Base-by-base conservation (phyloP, 2,797 vertebrate genomes). In the Coccyzus lansbergi region DNA sequence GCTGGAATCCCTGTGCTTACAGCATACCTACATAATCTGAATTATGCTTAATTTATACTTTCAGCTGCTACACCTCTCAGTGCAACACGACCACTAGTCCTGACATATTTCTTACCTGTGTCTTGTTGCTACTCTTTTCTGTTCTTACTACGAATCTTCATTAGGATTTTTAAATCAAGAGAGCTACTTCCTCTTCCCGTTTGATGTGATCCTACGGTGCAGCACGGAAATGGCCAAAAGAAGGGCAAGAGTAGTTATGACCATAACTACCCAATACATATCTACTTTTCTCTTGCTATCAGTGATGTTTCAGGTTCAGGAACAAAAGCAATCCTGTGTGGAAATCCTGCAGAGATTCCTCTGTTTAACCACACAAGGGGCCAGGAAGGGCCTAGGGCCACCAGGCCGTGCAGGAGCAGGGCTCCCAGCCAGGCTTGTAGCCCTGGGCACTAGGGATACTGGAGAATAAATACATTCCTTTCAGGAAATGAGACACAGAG, bases 381-480 rank as follows among this genome's bases (percentile, higher is more conserved):
- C 38, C 6, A 8, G 38, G 49, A 59, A 9, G 46, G 33, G 42
- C 42, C 18, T 2, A 13, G 36, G n/a, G 36, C 24, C 0, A 6
- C 18, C 6, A 9, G 26, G 59, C 62, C 87, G 52, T 29, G 52
- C 13, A 15, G 52, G 53, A 88, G 31, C 85, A 75, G 64, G 31
- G 53, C 34, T 75, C 44, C 51, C 17, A 9, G 53, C 40, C 25
- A 14, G 56, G 42, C 59, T 75, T 24, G 74, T 48, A 59, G 69
- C 64, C 58, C 68, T 8, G 3, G 71, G 46, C 70, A 83, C 24
- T 19, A 51, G 55, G 90, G 34, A 36, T 67, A 46, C 75, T 80
- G 79, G 71, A 86, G 68, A 76, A 80, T 31, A 94, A 94, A 92
- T 28, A 90, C 56, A 93, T 86, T 90, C 72, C 83, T 86, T 87